phyloP scores from a whole-genome alignment of 1,140 invertebrate species.

The Solenopsis fugax region DNA sequence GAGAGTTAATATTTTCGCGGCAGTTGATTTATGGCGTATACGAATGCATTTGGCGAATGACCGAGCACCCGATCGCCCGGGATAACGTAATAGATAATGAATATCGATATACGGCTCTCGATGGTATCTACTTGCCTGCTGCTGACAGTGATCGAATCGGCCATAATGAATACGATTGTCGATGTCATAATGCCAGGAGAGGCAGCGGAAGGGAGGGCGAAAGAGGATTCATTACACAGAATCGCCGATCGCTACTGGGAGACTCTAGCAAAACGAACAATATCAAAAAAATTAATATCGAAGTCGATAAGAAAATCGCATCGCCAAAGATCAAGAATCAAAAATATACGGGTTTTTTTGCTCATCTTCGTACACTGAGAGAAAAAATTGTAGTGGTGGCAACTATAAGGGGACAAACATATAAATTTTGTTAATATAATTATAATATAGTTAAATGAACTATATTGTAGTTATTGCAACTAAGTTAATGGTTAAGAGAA shows the following conservation, averaged over 20 bases:
- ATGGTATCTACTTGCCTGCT: constrained; percentile 43
- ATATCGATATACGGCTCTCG: constrained; percentile 49
- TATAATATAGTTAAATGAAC: no score
- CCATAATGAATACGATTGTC: constrained; percentile 55
- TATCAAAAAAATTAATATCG: background rate
- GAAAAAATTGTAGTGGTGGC: no score
- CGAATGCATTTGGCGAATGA: constrained; percentile 57
- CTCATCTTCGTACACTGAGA: no score
- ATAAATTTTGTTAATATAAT: no score
- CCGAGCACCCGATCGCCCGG: constrained; percentile 39
- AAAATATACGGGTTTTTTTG: background rate
- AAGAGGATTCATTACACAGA: constrained; percentile 2
- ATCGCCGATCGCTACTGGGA: background rate
- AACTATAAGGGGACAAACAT: no score
- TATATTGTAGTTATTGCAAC: no score
- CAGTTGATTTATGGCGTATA: constrained; percentile 53
- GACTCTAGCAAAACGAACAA: background rate
- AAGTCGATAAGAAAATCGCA: constrained; percentile 5
- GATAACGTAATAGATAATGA: constrained; percentile 60
- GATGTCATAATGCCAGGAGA: constrained; percentile 52
- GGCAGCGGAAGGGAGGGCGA: background rate
- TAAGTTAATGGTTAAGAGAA: no score
- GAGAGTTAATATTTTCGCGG: constrained; percentile 60
- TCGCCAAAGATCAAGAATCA: background rate
- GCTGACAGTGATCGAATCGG: constrained; percentile 48